Conservation (phyloP, 2,888 invertebrate species). For the Agrotis clavis region DNA sequence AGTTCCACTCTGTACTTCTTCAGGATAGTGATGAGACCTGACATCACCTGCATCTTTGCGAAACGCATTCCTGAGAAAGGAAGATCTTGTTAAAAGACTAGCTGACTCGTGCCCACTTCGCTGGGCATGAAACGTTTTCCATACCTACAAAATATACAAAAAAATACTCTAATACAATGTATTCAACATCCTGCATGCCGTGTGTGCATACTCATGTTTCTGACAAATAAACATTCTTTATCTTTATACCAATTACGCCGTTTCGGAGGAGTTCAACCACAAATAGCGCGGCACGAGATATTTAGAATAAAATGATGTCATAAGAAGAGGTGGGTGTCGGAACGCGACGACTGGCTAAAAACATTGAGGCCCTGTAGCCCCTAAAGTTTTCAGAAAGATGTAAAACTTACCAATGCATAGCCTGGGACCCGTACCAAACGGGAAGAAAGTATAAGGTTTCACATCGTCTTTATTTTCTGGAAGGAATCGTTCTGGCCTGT, state of each 20-base stretch:
- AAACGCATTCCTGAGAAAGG: conserved; percentile 39
- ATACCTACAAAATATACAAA: neutral
- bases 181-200: no score
- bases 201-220: no score
- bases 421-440: conserved; percentile 79
- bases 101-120: no score
- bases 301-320: no score
- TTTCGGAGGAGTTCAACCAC: no score
- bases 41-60: conserved; percentile 71
- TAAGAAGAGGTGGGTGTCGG: no score
- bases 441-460: conserved; percentile 73
- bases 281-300: no score
- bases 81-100: neutral
- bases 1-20: conserved; percentile 70
- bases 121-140: neutral
- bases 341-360: no score
- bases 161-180: neutral
- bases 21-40: conserved; percentile 72
- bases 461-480: conserved; percentile 68
- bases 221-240: no score
- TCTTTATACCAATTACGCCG: no score
- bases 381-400: no score
- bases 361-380: no score
- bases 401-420: conserved; percentile 74
- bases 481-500: conserved; percentile 75